Evolutionary conservation across 2,797 vertebrate genomes (phyloP).

Genomic region (Chaetodon trifasciatus): DNA sequence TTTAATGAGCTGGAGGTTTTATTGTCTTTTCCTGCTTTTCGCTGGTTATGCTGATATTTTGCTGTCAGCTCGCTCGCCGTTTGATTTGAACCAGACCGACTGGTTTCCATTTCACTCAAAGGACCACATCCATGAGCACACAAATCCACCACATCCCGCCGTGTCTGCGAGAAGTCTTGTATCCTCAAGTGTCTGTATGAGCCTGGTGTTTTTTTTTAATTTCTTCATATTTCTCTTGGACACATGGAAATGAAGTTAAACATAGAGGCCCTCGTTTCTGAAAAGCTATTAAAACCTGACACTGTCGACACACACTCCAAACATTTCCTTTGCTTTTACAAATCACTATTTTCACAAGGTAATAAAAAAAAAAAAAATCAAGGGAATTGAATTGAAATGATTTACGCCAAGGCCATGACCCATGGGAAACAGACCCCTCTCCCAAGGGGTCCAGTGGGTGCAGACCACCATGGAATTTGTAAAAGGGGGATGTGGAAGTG

Average conservation of each 20-base stretch:
- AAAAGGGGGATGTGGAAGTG: slow-evolving; percentile 43
- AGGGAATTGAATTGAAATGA: neutral
- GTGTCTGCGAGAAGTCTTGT: slow-evolving; percentile 11
- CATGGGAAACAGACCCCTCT: slow-evolving; percentile 23
- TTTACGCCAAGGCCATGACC: slow-evolving; percentile 4
- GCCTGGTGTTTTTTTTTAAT: neutral
- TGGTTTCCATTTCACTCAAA: slow-evolving; percentile 40
- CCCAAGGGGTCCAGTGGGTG: slow-evolving; percentile 24
- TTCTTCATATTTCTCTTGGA: slow-evolving; percentile 36
- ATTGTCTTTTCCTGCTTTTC: slow-evolving; percentile 25
- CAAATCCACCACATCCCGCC: slow-evolving; percentile 18
- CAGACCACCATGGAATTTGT: slow-evolving; percentile 48
- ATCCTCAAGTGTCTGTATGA: slow-evolving; percentile 17
- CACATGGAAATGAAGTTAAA: slow-evolving; percentile 54
- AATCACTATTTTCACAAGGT: slow-evolving; percentile 13
- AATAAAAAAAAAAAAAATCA: neutral
- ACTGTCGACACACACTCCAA: slow-evolving; percentile 2
- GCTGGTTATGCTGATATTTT: slow-evolving; percentile 31
- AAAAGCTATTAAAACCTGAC: slow-evolving; percentile 36
- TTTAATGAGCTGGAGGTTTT: slow-evolving; percentile 36
- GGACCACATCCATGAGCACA: slow-evolving; percentile 45
- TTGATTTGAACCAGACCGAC: slow-evolving; percentile 53
- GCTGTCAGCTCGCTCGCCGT: slow-evolving; percentile 23
- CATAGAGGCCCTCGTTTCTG: slow-evolving; percentile 11
- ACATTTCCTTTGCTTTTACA: slow-evolving; percentile 16